These are phyloP conservation scores for Leptinotarsa texana DNA, from an alignment of 1,140 invertebrate species.

Conservation along the genomic window DNA sequence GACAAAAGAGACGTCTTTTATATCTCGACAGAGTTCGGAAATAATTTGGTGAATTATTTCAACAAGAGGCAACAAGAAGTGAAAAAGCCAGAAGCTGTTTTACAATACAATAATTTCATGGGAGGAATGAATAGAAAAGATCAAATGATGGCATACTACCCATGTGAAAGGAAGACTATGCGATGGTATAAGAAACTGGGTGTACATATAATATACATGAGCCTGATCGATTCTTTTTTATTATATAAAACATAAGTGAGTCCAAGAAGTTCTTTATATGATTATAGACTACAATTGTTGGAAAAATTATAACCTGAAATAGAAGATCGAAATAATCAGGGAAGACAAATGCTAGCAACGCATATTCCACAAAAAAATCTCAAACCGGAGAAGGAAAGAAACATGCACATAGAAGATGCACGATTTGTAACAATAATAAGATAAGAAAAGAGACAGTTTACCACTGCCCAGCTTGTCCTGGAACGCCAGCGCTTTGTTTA, in stretches of 20 bases:
- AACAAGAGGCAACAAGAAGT: constrained; percentile 15
- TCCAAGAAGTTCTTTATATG: constrained; percentile 19
- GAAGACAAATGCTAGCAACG: neutral
- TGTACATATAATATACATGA: constrained; percentile 29
- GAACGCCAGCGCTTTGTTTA: neutral
- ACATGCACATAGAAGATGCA: neutral
- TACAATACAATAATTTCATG: constrained; percentile 38
- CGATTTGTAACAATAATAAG: constrained; percentile 1
- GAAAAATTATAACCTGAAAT: constrained; percentile 8
- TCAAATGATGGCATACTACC: constrained; percentile 34
- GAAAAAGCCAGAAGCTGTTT: constrained; percentile 28
- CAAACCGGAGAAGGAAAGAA: neutral
- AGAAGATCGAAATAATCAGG: neutral
- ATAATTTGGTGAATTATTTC: neutral
- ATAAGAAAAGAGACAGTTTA: constrained; percentile 8
- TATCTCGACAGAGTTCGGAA: constrained; percentile 40
- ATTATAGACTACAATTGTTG: constrained; percentile 12
- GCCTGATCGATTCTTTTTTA: constrained; percentile 20
- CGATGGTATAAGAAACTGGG: constrained; percentile 33
- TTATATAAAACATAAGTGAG: constrained; percentile 15
- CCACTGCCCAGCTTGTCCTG: constrained; percentile 3
- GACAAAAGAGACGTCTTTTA: constrained; percentile 48
- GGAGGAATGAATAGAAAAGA: constrained; percentile 31
- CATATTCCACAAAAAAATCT: neutral
- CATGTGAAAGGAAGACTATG: constrained; percentile 29